Conservation (phyloP, 2,888 invertebrate species). For the Tenthredo notha region DNA sequence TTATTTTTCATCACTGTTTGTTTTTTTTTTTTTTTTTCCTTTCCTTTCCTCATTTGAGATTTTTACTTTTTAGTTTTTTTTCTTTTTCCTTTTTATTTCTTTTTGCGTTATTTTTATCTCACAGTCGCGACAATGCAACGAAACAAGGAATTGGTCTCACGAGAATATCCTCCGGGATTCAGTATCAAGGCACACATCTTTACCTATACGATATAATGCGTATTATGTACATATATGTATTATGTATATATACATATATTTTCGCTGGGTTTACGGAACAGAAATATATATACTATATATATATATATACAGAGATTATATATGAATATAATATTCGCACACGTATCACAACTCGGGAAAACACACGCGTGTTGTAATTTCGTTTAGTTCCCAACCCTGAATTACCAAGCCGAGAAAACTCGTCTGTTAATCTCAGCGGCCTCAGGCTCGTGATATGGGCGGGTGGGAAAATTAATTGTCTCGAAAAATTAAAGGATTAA, state of each 20-base stretch:
- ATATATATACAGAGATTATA: background rate
- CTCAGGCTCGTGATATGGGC: background rate
- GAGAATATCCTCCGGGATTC: background rate
- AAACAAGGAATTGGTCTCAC: constrained; percentile 49
- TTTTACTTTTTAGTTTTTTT: background rate
- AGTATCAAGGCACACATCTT: background rate
- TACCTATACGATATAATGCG: background rate
- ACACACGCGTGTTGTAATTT: background rate
- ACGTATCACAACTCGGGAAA: background rate
- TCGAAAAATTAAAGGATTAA: background rate
- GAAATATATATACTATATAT: too few species aligned
- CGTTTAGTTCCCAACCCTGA: background rate
- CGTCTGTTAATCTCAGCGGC: constrained; percentile 10
- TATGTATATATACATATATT: background rate
- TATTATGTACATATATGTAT: too few species aligned
- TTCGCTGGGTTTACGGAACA: background rate
- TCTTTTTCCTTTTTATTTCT: background rate
- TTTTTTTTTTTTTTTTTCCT: background rate
- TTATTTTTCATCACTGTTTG: background rate
- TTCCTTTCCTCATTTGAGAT: background rate
- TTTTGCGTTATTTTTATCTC: background rate
- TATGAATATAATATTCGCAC: background rate
- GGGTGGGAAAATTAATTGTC: background rate
- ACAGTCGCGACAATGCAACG: constrained; percentile 14
- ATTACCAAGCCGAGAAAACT: constrained; percentile 29